These are phyloP conservation scores for Patella depressa DNA, from an alignment of 2,888 invertebrate genomes.

Conservation along the genomic window DNA sequence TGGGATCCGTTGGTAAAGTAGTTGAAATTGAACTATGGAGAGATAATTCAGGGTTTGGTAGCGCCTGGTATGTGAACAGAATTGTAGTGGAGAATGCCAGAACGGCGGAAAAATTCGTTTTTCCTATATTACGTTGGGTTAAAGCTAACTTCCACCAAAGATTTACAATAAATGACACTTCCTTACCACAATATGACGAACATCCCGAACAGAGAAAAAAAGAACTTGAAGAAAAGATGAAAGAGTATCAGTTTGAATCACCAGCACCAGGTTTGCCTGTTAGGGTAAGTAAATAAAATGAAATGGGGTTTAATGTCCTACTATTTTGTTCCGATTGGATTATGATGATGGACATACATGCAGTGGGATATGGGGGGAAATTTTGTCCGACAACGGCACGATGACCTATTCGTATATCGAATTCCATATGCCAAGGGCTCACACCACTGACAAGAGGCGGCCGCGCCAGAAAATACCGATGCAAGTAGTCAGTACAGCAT, in stretches of 20 bases:
- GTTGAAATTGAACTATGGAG: conserved; percentile 66
- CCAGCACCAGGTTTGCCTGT: conserved; percentile 50
- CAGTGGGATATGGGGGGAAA: too few relatives aligned
- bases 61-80: conserved; percentile 71
- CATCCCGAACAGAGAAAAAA: conserved; percentile 65
- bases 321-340: too few relatives aligned
- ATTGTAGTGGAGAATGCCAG: conserved; percentile 61
- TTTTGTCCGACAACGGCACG: too few relatives aligned
- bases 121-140: conserved; percentile 72
- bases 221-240: conserved; percentile 69
- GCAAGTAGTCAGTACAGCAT: too few relatives aligned
- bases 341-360: too few relatives aligned
- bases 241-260: conserved; percentile 45
- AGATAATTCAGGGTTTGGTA: conserved; percentile 64
- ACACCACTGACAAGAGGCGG: too few relatives aligned
- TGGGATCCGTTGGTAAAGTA: conserved; percentile 44
- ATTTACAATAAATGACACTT: conserved; percentile 69
- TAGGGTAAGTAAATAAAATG: conserved; percentile 45
- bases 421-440: too few relatives aligned
- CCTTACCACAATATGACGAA: conserved; percentile 70
- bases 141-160: conserved; percentile 64
- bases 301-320: too few relatives aligned
- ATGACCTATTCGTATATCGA: too few relatives aligned
- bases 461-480: too few relatives aligned
- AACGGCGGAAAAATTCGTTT: conserved; percentile 57